phyloP scores from a whole-genome alignment of 2,797 vertebrate species.

The Pseudomugil tenellus region DNA sequence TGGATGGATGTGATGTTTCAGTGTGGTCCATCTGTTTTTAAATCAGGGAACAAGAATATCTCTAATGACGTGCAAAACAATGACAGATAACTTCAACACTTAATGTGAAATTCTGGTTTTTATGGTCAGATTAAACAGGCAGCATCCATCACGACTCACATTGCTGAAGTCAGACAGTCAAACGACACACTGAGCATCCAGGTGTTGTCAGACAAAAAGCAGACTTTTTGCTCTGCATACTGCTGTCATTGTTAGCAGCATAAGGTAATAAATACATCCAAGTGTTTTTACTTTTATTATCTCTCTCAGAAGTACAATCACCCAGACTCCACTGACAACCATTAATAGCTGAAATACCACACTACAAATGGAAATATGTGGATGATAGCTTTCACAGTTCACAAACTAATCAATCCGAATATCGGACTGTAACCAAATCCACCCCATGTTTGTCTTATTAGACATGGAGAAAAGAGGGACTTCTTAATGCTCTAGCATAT shows the following conservation, averaged over 20 bases:
- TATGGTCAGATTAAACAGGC: neutral
- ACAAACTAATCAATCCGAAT: conserved; percentile 8
- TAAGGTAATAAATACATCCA: conserved; percentile 20
- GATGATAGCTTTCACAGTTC: neutral
- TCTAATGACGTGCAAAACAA: neutral
- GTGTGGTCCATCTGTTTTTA: neutral
- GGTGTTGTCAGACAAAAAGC: conserved; percentile 25
- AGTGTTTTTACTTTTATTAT: conserved; percentile 2
- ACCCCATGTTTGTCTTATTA: conserved; percentile 48
- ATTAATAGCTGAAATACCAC: conserved; percentile 14
- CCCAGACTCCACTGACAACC: conserved; percentile 20
- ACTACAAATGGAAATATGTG: conserved; percentile 7
- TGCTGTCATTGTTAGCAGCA: conserved; percentile 9
- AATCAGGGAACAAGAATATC: neutral
- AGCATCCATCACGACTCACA: neutral
- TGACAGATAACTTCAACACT: neutral
- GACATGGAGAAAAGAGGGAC: conserved; percentile 4
- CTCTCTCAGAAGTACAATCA: conserved; percentile 21
- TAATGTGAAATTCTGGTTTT: neutral
- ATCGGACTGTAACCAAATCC: conserved; percentile 20
- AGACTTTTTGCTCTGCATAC: conserved; percentile 5
- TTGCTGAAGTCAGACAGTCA: neutral
- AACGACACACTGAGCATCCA: conserved; percentile 2
- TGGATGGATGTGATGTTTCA: neutral
- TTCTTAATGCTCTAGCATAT: conserved; percentile 53